Base-by-base conservation (phyloP, 2,113 vertebrate species). In the Pteropus alecto region DNA sequence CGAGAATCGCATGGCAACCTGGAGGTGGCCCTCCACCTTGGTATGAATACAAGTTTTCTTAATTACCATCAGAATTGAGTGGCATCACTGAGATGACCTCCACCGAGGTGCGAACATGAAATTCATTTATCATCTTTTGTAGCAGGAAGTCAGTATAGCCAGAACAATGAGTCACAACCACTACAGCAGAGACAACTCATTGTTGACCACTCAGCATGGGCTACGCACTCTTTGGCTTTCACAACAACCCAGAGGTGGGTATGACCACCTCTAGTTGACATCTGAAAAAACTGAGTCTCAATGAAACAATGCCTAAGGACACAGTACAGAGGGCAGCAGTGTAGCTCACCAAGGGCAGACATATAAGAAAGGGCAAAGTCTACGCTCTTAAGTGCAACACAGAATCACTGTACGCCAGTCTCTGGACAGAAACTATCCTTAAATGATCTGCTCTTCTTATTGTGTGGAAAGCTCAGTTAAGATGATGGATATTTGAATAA, bases 151-250 rank as follows among this genome's bases (percentile, higher is more conserved):
- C 68, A 38, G 1, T 30, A 11, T 18, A 65, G 15, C 26, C 43
- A 48, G 35, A 70, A 65, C 7, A 26, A 13, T 65, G 43, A 46
- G 24, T 7, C 43, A 13, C 22, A 28, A 15, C 2, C 26, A 30
- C 21, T 7, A 26, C 3, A 60, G 46, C 4, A 51, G 14, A 51
- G 51, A 51, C 60, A 30, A 26, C 60, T 28, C 24, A 22, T 60
- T 46, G 9, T 5, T 33, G 43, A 21, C 14, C 30, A 15, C 26
- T 38, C 18, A 0, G 1, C 8, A 15, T 12, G 15, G 21, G 38
- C 26, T 15, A 21, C 51, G 41, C 21, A 10, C 6, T 18, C 22
- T 33, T 35, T 15, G 73, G 30, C 24, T 93, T 65, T 73, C 46
- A 61, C 30, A 24, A n/a, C 4, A 83, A 51, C 35, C 12, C n/a